Base-by-base conservation (phyloP, 92 coral and sea anemone species). In the Epizoanthus rinbou region DNA sequence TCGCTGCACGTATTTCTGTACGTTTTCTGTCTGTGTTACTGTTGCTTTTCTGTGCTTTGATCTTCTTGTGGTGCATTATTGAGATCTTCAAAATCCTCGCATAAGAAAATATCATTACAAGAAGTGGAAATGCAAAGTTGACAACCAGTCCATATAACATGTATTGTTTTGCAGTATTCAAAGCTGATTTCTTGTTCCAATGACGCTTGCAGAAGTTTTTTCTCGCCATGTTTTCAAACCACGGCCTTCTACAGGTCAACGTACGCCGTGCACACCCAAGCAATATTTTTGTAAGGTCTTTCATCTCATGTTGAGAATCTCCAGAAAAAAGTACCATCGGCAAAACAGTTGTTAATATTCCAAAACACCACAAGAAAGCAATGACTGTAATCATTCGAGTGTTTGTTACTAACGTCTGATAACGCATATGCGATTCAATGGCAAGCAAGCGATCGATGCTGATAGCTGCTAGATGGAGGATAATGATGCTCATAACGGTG, bases 391-490 rank as follows among this genome's bases (percentile, higher is more conserved):
- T 28, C 69, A 59, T 76, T n/a, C 81, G 68, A 8, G 33, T 37
- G 52, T 35, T 8, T 58, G 81, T 76, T 54, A 76, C 81, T 5
- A 76, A 0, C 37, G 50, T 57, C 22, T 5, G 13, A 50, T 75
- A 75, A 58, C 81, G 81, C 81, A 75, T 5, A 52, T 75, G 81
- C 81, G 53, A 75, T 28, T 75, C 67, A 75, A 75, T 56, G 1
- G 81, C 81, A 18, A 75, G 7, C 8, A 75, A 66, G 35, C 81
- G 35, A 50, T 75, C 81, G 31, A 75, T 17, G 65, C 81, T 75
- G 35, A 75, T 35, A 28, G 81, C 81, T 5, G 45, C 41, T 17
- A 75, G 39, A 37, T 75, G 81, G 6, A 31, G 19, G n/a, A 58
- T 75, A 8, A 75, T 58, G 21, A 76, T 39, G 15, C 39, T 19